Evolutionary conservation across 2,113 vertebrate species (phyloP).

Genomic region (Otis tarda): DNA sequence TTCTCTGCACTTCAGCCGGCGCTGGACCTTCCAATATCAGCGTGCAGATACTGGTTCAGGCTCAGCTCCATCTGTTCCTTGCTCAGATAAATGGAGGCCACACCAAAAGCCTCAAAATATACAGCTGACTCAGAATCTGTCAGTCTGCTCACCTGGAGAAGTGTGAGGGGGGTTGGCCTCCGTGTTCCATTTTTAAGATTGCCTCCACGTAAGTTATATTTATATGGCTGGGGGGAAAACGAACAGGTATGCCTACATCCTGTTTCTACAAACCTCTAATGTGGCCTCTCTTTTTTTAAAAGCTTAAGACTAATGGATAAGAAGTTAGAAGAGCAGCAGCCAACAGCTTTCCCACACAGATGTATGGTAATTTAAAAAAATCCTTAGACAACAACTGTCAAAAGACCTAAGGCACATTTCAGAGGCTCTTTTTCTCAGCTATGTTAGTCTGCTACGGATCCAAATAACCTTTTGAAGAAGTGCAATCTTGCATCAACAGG

Average conservation of each 20-base stretch:
- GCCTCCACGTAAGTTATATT: neutral
- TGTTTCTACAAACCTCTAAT: neutral
- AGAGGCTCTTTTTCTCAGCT: neutral
- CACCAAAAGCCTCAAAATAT: neutral
- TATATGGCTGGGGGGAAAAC: neutral
- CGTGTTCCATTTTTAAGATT: neutral
- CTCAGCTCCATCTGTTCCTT: neutral
- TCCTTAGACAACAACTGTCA: neutral
- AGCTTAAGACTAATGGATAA: neutral
- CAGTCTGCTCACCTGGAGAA: neutral
- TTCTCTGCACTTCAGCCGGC: neutral
- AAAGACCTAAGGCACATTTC: neutral
- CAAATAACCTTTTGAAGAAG: neutral
- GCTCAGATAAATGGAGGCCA: neutral
- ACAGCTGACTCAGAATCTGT: neutral
- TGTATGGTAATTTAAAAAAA: neutral
- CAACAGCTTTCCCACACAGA: neutral
- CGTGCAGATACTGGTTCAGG: neutral
- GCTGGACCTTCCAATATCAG: neutral
- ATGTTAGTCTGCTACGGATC: neutral
- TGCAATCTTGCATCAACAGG: neutral
- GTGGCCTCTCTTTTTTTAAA: neutral
- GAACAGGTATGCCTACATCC: neutral
- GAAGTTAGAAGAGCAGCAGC: neutral
- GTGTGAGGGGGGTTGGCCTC: neutral